phyloP scores from a whole-genome alignment of 2,797 vertebrate species.

The Stomatorhinus walkeri region DNA sequence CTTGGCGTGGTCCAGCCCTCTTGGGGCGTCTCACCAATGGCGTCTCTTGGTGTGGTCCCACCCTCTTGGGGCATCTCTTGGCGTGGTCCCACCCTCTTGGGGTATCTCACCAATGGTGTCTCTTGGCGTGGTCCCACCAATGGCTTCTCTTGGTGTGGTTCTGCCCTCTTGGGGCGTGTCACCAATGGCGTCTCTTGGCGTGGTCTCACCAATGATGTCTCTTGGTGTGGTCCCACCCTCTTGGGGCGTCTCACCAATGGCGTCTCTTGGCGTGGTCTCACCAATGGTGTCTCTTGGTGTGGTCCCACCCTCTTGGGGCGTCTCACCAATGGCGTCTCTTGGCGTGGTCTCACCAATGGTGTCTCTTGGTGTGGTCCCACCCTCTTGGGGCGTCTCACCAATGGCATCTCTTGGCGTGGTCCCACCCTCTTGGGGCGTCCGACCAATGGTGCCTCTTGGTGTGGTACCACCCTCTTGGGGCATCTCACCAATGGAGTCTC shows the following conservation, averaged over 20 bases:
- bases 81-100: no score
- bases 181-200: no score
- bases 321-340: not conserved
- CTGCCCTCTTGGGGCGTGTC: no score
- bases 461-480: not conserved
- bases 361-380: not conserved
- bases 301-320: no score
- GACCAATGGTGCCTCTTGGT: not conserved
- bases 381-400: not conserved
- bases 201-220: not conserved
- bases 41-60: no score
- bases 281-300: not conserved
- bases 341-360: not conserved
- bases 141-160: no score
- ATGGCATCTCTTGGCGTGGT: not conserved
- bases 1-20: no score
- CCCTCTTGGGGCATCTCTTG: no score
- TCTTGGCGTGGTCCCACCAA: no score
- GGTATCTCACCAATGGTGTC: no score
- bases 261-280: not conserved
- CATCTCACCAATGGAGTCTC: not conserved
- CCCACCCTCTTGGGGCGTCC: not conserved
- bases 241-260: not conserved
- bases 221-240: not conserved
- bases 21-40: no score